Conservation (phyloP, 1,140 invertebrate genomes). For the Bilobella aurantiaca region DNA sequence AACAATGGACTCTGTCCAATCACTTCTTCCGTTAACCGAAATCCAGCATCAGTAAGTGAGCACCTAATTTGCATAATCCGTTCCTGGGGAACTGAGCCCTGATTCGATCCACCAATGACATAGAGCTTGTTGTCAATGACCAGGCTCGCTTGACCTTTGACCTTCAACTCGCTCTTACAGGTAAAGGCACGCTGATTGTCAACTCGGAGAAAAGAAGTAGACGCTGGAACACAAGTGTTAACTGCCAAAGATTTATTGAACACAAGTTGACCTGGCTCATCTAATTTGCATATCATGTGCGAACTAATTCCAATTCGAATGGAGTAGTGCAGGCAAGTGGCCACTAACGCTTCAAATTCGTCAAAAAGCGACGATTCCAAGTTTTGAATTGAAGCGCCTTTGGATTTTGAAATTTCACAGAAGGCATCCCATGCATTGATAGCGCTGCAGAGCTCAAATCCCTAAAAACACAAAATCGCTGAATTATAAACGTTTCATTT, state of each 20-base stretch:
- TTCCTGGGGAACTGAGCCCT: conserved; percentile 14
- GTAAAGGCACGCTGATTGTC: not conserved
- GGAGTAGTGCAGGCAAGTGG: conserved; percentile 33
- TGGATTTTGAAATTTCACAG: conserved; percentile 18
- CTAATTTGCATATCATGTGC: not conserved
- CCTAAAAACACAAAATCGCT: conserved; percentile 18
- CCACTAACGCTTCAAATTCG: conserved; percentile 31
- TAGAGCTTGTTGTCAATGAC: conserved; percentile 14
- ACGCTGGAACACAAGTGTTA: not conserved
- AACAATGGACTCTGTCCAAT: not conserved
- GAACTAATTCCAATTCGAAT: conserved; percentile 20
- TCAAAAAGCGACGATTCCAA: conserved; percentile 22
- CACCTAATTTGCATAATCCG: conserved; percentile 22
- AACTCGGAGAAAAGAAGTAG: not conserved
- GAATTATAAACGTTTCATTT: too few relatives aligned
- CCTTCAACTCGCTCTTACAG: not conserved
- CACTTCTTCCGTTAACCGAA: conserved; percentile 9
- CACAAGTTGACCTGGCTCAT: not conserved
- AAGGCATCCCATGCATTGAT: conserved; percentile 33
- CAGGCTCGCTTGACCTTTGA: not conserved
- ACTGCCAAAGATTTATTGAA: not conserved
- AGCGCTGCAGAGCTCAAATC: conserved; percentile 16
- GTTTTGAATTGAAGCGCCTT: conserved; percentile 4
- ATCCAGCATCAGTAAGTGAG: conserved; percentile 2
- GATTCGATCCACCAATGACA: conserved; percentile 20